phyloP scores from a whole-genome alignment of 2,888 invertebrate genomes.

The Drosophila villosipedis region DNA sequence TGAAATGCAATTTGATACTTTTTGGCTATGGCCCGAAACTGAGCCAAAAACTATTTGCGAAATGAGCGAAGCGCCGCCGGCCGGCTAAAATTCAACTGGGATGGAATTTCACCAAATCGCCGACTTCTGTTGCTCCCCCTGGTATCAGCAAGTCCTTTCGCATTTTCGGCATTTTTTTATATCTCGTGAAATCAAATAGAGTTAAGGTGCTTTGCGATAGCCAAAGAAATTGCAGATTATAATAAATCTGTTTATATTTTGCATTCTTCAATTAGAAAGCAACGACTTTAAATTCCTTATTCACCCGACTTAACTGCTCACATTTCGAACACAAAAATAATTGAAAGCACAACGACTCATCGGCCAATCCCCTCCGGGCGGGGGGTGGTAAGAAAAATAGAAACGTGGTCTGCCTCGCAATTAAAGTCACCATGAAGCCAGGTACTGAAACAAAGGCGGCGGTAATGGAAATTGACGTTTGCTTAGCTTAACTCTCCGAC shows the following conservation, averaged over 20 bases:
- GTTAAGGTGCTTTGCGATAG: slow-evolving; percentile 25
- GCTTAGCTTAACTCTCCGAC: slow-evolving; percentile 45
- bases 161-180: slow-evolving; percentile 1
- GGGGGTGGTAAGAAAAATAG: slow-evolving; percentile 16
- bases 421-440: slow-evolving; percentile 51
- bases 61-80: slow-evolving; percentile 46
- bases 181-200: slow-evolving; percentile 13
- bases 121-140: neutral
- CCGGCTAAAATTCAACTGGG: slow-evolving; percentile 7
- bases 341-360: slow-evolving; percentile 28
- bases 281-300: slow-evolving; percentile 15
- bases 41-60: slow-evolving; percentile 51
- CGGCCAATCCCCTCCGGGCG: slow-evolving; percentile 24
- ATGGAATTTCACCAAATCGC: neutral
- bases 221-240: slow-evolving; percentile 17
- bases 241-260: slow-evolving; percentile 10
- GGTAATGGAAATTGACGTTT: slow-evolving; percentile 40
- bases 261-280: neutral
- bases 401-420: slow-evolving; percentile 59
- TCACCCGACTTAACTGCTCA: slow-evolving; percentile 5
- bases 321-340: slow-evolving; percentile 24
- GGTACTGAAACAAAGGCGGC: slow-evolving; percentile 9
- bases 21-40: slow-evolving; percentile 14
- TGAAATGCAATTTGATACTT: slow-evolving; percentile 53
- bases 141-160: neutral